Conservation (phyloP, 2,113 vertebrate genomes). For the Mirza zaza region DNA sequence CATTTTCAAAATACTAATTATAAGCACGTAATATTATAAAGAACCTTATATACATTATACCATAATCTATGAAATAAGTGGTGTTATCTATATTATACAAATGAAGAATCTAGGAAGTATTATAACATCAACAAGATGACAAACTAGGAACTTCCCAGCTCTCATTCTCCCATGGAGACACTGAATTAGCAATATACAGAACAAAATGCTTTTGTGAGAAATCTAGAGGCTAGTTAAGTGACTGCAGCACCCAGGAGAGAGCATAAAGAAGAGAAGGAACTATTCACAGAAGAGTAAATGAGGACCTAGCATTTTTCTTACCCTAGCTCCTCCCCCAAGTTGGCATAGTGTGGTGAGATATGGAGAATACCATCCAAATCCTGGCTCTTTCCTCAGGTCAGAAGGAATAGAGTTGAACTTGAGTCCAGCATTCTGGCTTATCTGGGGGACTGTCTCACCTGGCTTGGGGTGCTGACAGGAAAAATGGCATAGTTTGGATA, state of each 20-base stretch:
- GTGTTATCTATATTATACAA: neutral
- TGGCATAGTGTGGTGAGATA: neutral
- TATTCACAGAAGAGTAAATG: neutral
- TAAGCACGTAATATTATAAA: neutral
- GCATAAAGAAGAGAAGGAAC: neutral
- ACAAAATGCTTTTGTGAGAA: neutral
- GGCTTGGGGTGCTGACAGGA: neutral
- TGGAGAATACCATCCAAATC: neutral
- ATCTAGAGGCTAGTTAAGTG: neutral
- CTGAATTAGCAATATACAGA: neutral
- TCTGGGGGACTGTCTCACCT: neutral
- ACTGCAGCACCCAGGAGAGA: neutral
- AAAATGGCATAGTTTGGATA: neutral
- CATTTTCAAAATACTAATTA: neutral
- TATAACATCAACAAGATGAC: neutral
- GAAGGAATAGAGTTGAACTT: neutral
- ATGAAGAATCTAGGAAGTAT: neutral
- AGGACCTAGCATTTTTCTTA: neutral
- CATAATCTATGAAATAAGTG: neutral
- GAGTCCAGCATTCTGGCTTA: neutral
- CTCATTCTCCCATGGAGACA: neutral
- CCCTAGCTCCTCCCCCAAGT: neutral
- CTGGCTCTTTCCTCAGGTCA: neutral
- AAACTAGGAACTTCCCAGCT: neutral
- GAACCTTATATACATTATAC: neutral